Base-by-base conservation (phyloP, 64 coral and sea anemone genomes). In the Platygyra sinensis region DNA sequence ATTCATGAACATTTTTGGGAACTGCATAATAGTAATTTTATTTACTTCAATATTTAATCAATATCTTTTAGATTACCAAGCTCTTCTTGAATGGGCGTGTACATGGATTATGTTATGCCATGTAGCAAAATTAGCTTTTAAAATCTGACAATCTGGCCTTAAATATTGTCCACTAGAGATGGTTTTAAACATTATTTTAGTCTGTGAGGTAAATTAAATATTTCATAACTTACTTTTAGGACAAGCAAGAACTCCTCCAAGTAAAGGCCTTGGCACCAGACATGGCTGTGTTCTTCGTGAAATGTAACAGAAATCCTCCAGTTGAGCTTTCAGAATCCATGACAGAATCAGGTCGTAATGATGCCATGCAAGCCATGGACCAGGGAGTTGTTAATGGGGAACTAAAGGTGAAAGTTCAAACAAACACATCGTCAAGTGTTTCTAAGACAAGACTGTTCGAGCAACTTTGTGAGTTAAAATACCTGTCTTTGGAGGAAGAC, bases 241-340 rank as follows among this genome's bases (percentile, higher is more conserved):
- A 99, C 60, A 94, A 96, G 20, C 49, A 52, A 89, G 94, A 99
- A 67, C 86, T 99, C 31, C 52, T 90, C 16, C 88, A 93, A n/a
- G 80, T 99, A n/a, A 95, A 99, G 65, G 97, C 94, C 15, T 17
- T 96, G 30, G 80, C 92, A 24, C 97, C 97, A 72, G 97, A 99
- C 65, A 88, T 95, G 91, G 90, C 94, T 15, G 83, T 99, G 8
- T 99, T 99, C 89, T 99, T 99, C 94, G 97, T 95, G 22, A 99
- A 94, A 71, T 99, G 97, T 65, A 89, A 89, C 72, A 86, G 94
- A 52, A 95, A 96, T 54, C 63, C 85, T 28, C 94, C 91, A 71
- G 81, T 36, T 1, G 87, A 96, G n/a, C 91, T 96, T 1, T 91
- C 95, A 59, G 89, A 99, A 24, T 99, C 97, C 5, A 88, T 96